These are phyloP conservation scores for Semicossyphus pulcher DNA, from an alignment of 2,113 vertebrate genomes.

Conservation along the genomic window DNA sequence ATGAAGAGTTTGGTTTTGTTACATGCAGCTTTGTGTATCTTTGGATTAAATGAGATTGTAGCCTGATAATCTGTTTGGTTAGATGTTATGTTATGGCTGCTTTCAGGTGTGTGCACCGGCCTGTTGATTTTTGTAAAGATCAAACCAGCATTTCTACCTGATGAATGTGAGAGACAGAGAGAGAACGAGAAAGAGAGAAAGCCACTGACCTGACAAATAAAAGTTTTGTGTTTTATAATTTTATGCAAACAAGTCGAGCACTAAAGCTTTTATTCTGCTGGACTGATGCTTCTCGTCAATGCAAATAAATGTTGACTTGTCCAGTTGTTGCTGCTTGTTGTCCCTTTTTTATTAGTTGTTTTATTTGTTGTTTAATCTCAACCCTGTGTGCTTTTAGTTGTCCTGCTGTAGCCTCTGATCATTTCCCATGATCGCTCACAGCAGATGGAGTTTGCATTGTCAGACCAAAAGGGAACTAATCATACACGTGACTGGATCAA, in stretches of 20 bases:
- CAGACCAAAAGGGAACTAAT: too few species aligned
- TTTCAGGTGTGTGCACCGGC: slow-evolving; percentile 11
- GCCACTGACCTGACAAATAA: slow-evolving; percentile 1
- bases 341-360: not conserved
- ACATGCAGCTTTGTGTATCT: not conserved
- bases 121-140: not conserved
- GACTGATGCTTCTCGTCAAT: slow-evolving; percentile 51
- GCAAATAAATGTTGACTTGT: slow-evolving; percentile 61
- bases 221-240: slow-evolving; percentile 35
- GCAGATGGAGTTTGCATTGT: too few species aligned
- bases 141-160: slow-evolving; percentile 30
- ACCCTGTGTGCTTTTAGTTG: not conserved
- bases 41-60: slow-evolving; percentile 21
- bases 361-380: not conserved
- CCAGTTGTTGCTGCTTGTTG: not conserved
- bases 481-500: too few species aligned
- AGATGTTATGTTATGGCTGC: slow-evolving; percentile 2
- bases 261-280: slow-evolving; percentile 44
- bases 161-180: slow-evolving; percentile 1
- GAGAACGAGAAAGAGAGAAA: not conserved
- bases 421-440: too few species aligned
- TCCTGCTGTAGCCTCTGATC: not conserved
- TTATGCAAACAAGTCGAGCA: slow-evolving; percentile 56
- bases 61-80: slow-evolving; percentile 34
- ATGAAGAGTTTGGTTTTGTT: not conserved